Evolutionary conservation across 2,888 invertebrate genomes (phyloP), one percentile per base, ranked within the genome.

Genomic region (Drosophila neotestacea): DNA sequence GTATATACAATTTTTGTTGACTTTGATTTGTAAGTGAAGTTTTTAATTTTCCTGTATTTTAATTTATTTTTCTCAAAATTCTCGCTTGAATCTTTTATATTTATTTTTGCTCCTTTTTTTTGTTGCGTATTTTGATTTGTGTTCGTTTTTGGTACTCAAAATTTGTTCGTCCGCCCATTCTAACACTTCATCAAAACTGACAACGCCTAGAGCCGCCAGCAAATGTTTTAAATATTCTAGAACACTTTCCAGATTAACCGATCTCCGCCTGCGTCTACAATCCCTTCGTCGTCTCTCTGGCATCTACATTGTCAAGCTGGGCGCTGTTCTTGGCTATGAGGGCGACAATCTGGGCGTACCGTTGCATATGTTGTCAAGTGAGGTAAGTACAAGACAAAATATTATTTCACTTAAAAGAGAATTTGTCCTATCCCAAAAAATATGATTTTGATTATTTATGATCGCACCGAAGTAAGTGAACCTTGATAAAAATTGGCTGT

Each of bases 251-350:
- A 94, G 96, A 74, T 94, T 97, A 88, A 96, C 95, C 64, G 96
- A 97, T 91, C 94, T 98, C 46, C 94, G 96, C 3, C 94, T 97
- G 62, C 95, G 96, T 55, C 93, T 98, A 67, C 96, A 96, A 91
- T 96, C 97, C 4, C 94, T 98, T 64, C 95, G 96, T 88, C 95
- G 96, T 90, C 94, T 98, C 75, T 96, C 97, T 36, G 95, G 95
- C 71, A 95, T 97, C 88, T 97, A 97, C 92, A 95, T 96, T 44
- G 94, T 97, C 66, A 96, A 96, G 93, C 93, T 97, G 78, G 96
- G 96, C 71, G 95, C 96, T 0, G 96, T 96, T 1, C 94, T 97
- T 5, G 96, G 96, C 65, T 93, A 94, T 68, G 94, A 95, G 81
- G 94, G 95, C n/a, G 94, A 94, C 66, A 95, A 95, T 68, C 90